These are phyloP conservation scores for Papilio polyxenes DNA, from an alignment of 1,140 invertebrate species.

Conservation along the genomic window DNA sequence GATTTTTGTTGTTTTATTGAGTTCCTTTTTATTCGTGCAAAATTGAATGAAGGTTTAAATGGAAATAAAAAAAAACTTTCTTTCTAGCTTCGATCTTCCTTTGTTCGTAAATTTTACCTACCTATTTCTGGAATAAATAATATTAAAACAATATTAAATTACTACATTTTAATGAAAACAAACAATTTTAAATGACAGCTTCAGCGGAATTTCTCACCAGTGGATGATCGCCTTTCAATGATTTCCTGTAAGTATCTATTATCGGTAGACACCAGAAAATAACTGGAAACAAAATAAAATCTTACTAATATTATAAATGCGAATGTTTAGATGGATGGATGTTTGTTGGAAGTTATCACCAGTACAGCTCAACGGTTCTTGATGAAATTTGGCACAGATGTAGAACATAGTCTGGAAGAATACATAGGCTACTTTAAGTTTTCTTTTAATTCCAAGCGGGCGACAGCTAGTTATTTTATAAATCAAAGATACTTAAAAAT, in stretches of 20 bases:
- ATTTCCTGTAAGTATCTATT: conserved; percentile 57
- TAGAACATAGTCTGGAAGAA: too few relatives aligned
- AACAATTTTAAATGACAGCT: conserved; percentile 43
- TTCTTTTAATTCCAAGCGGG: too few relatives aligned
- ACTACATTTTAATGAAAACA: conserved; percentile 12
- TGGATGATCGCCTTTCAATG: not conserved
- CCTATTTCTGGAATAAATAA: not conserved
- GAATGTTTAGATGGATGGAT: too few relatives aligned
- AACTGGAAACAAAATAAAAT: conserved; percentile 50
- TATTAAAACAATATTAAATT: not conserved
- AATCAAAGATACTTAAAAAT: too few relatives aligned
- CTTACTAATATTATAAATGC: too few relatives aligned
- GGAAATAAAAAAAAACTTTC: not conserved
- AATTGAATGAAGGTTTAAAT: not conserved
- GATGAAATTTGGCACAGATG: too few relatives aligned
- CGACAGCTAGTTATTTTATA: too few relatives aligned
- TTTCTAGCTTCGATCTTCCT: not conserved
- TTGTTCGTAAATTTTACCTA: not conserved
- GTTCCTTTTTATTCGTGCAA: conserved; percentile 17
- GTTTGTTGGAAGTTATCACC: too few relatives aligned
- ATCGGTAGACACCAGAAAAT: conserved; percentile 61
- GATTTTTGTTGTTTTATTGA: conserved; percentile 40
- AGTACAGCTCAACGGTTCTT: too few relatives aligned
- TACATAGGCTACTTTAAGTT: too few relatives aligned
- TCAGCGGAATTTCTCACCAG: conserved; percentile 28